Conservation (phyloP, 2,113 vertebrate genomes). For the Nothobranchius kuhntae region DNA sequence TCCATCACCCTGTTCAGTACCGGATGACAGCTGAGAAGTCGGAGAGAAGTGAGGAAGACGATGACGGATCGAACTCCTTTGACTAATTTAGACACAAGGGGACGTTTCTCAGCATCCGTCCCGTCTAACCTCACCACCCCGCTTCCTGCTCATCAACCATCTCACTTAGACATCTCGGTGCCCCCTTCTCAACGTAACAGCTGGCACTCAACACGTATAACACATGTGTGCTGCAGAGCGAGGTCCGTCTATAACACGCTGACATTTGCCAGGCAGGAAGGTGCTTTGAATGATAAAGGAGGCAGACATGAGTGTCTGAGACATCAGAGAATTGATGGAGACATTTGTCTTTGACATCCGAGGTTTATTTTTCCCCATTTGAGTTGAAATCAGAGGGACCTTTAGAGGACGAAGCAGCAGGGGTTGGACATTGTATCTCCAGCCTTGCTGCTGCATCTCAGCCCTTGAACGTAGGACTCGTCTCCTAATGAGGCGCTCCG, state of each 20-base stretch:
- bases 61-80: conserved; percentile 61
- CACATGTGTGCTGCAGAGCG: conserved; percentile 13
- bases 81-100: conserved; percentile 58
- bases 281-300: conserved; percentile 53
- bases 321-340: conserved; percentile 48
- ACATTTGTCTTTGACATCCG: conserved; percentile 40
- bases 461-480: conserved; percentile 13
- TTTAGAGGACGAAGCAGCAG: conserved; percentile 23
- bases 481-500: conserved; percentile 28
- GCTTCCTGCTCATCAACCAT: conserved; percentile 45
- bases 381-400: conserved; percentile 29
- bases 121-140: conserved; percentile 35
- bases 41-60: conserved; percentile 13
- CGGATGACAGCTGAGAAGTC: conserved; percentile 36
- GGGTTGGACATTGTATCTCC: conserved; percentile 17
- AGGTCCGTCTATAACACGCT: conserved; percentile 34
- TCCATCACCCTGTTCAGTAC: conserved; percentile 45
- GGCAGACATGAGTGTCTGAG: conserved; percentile 43
- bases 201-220: neutral
- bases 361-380: conserved; percentile 13
- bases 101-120: conserved; percentile 41
- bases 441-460: conserved; percentile 14
- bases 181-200: conserved; percentile 2
- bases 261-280: conserved; percentile 56
- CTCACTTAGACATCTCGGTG: conserved; percentile 42